Percentiles rank a stretch among this genome's conserved stretches.
phyloP scores from a whole-genome alignment of 2,888 invertebrate species.

The Cosmia trapezina region DNA sequence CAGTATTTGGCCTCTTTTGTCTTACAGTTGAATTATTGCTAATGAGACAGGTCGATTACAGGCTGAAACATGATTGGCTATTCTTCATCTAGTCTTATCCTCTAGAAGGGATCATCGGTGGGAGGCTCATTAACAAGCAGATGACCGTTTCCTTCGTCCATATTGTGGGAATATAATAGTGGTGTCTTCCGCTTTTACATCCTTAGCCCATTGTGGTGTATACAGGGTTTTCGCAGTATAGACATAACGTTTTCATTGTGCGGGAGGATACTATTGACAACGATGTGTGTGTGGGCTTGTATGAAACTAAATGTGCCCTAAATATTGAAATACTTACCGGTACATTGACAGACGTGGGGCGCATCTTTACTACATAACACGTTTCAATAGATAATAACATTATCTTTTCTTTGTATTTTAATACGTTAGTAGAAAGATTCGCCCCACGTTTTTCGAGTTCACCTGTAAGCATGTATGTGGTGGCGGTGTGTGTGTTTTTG shows the following conservation, averaged over 20 bases:
- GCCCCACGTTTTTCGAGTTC: too few relatives aligned
- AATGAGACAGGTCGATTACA: constrained; percentile 56
- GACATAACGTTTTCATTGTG: constrained; percentile 18
- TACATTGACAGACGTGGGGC: too few relatives aligned
- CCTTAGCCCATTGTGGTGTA: constrained; percentile 27
- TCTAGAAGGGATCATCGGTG: constrained; percentile 1
- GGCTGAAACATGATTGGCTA: constrained; percentile 34
- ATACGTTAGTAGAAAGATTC: too few relatives aligned
- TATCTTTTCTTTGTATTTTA: too few relatives aligned
- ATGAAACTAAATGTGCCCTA: neutral
- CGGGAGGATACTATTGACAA: neutral
- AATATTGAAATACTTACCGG: neutral
- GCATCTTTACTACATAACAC: too few relatives aligned
- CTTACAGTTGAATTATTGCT: constrained; percentile 57
- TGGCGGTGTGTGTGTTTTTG: too few relatives aligned
- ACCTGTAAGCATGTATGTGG: too few relatives aligned
- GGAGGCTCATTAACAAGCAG: constrained; percentile 40
- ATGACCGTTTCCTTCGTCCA: constrained; percentile 49
- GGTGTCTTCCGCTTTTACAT: constrained; percentile 36
- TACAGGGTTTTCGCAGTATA: constrained; percentile 7
- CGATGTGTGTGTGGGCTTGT: neutral
- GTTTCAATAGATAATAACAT: too few relatives aligned
- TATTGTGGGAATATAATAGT: constrained; percentile 51
- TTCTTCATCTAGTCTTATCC: constrained; percentile 28
- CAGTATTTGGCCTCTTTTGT: constrained; percentile 53